A percentile compares a stretch with the other conserved stretches of the same genome.
Evolutionary conservation across 2,113 vertebrate species (phyloP).

Genomic region (Dascyllus trimaculatus): DNA sequence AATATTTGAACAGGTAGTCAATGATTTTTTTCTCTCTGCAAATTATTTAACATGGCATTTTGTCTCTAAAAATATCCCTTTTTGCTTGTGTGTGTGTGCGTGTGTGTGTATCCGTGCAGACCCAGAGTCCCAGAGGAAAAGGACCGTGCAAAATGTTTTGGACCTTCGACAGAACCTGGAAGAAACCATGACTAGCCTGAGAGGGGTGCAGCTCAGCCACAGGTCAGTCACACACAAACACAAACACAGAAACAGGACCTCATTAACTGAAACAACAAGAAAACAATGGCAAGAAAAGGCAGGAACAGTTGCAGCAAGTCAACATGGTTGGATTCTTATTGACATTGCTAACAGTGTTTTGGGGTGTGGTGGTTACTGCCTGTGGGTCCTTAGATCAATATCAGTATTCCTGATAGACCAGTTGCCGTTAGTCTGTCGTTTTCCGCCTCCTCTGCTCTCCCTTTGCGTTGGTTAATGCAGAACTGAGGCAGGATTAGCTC

Average conservation of each 20-base stretch:
- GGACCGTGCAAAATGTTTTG: constrained; percentile 96
- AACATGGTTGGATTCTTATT: constrained; percentile 33
- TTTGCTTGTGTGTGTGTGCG: constrained; percentile 8
- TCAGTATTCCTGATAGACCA: constrained; percentile 51
- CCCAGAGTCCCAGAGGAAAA: constrained; percentile 95
- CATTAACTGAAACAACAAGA: not conserved
- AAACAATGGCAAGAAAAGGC: not conserved
- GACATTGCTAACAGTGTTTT: constrained; percentile 47
- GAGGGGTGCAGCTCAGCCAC: constrained; percentile 94
- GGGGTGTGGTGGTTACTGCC: constrained; percentile 35
- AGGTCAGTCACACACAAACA: constrained; percentile 83
- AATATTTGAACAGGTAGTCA: not conserved
- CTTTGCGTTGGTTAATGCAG: constrained; percentile 29
- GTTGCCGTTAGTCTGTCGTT: constrained; percentile 22
- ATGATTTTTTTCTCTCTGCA: not conserved
- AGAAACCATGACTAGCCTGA: constrained; percentile 96
- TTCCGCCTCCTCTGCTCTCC: constrained; percentile 23
- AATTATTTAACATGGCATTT: not conserved
- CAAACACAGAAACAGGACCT: not conserved
- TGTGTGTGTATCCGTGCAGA: constrained; percentile 78
- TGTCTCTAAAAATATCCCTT: constrained; percentile 24
- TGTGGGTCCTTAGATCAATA: constrained; percentile 54
- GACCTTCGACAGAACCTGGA: constrained; percentile 98
- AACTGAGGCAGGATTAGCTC: constrained; percentile 60
- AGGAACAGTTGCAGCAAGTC: not conserved